A percentile compares a stretch with the other conserved stretches of the same genome.
These are phyloP conservation scores for Embidobia sp. DNA, from an alignment of 2,888 invertebrate species.

Conservation along the genomic window DNA sequence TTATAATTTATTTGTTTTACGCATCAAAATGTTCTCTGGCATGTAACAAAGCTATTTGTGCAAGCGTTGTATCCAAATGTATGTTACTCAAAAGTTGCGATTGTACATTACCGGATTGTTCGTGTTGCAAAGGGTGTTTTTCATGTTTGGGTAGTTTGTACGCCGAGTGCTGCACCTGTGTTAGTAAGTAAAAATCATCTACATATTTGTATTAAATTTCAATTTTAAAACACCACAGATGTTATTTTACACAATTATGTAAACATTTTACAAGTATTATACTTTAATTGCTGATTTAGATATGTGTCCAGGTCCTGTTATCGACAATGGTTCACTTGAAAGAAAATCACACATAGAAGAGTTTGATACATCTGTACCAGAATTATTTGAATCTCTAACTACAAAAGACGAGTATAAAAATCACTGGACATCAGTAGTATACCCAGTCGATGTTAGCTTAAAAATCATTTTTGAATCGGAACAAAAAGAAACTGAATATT, in stretches of 20 bases:
- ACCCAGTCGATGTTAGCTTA: slow-evolving; percentile 21
- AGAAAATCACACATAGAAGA: slow-evolving; percentile 35
- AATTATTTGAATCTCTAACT: slow-evolving; percentile 36
- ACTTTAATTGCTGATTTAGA: slow-evolving; percentile 7
- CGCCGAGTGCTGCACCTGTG: slow-evolving; percentile 42
- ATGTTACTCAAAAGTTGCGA: slow-evolving; percentile 23
- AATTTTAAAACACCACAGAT: too few relatives aligned
- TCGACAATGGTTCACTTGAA: slow-evolving; percentile 3
- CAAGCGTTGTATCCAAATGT: slow-evolving; percentile 44
- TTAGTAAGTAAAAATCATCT: slow-evolving; percentile 36
- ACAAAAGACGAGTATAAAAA: slow-evolving; percentile 18
- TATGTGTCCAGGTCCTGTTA: slow-evolving; percentile 24
- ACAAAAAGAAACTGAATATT: slow-evolving; percentile 21
- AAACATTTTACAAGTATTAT: too few relatives aligned
- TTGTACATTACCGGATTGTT: slow-evolving; percentile 27
- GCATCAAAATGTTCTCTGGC: slow-evolving; percentile 1
- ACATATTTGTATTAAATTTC: too few relatives aligned
- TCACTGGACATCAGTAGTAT: slow-evolving; percentile 30
- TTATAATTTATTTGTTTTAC: slow-evolving; percentile 11
- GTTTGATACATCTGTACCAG: slow-evolving; percentile 17
- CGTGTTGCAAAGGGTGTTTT: slow-evolving; percentile 46
- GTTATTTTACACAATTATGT: too few relatives aligned
- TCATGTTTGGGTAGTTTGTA: slow-evolving; percentile 30
- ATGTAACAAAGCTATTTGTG: slow-evolving; percentile 47
- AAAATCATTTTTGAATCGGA: slow-evolving; percentile 17